phyloP scores from a whole-genome alignment of 2,797 vertebrate genomes.

The Hoplostethus mediterraneus region DNA sequence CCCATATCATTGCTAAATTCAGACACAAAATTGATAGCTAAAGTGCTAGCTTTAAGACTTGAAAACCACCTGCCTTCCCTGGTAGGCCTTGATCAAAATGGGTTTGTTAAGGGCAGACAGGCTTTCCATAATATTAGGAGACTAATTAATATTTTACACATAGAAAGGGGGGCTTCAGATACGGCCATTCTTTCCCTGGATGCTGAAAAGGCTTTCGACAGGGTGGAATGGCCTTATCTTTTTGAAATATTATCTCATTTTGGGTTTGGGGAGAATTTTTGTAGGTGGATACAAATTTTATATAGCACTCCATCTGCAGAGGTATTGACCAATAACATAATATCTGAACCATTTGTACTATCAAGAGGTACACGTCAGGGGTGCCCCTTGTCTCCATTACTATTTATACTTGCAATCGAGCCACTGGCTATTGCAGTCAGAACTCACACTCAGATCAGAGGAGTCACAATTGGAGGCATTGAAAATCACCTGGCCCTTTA shows the following conservation, averaged over 20 bases:
- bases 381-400: no score
- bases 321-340: conserved; percentile 2
- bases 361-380: no score
- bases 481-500: background rate
- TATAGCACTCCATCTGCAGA: background rate
- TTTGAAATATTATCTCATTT: background rate
- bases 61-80: background rate
- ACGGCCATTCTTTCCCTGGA: background rate
- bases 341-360: background rate
- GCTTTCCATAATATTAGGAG: conserved; percentile 15
- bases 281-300: background rate
- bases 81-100: background rate
- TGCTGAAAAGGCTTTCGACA: background rate
- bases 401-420: no score
- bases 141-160: background rate
- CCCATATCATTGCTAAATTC: conserved; percentile 11
- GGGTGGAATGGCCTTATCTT: no score
- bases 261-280: conserved; percentile 1
- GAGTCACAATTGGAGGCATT: background rate
- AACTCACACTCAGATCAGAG: background rate
- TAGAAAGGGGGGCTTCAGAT: background rate
- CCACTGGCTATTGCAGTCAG: background rate
- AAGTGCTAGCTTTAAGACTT: background rate
- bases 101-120: conserved; percentile 4
- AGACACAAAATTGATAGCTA: background rate